phyloP scores from a whole-genome alignment of 2,113 vertebrate genomes.

The Mormyrus iriodes region DNA sequence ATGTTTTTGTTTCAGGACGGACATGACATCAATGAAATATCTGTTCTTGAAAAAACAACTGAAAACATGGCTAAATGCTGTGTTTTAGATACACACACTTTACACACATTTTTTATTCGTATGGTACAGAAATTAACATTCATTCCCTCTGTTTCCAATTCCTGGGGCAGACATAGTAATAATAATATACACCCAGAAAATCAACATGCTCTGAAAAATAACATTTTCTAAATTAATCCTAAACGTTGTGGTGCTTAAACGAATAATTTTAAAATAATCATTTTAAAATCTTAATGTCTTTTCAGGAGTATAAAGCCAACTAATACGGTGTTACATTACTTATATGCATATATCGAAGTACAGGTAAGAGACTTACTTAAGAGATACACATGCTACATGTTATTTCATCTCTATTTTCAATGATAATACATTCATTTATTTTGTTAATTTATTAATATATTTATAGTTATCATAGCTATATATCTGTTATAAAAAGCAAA shows the following conservation, averaged over 20 bases:
- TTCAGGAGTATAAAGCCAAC: not conserved
- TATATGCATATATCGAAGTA: not conserved
- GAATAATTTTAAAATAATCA: not conserved
- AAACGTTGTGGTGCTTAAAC: not conserved
- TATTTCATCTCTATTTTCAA: conserved; percentile 3
- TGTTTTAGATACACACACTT: not conserved
- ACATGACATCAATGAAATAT: not conserved
- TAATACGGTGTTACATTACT: not conserved
- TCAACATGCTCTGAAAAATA: not conserved
- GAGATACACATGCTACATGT: conserved; percentile 27
- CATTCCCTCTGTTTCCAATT: not conserved
- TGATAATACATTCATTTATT: conserved; percentile 6
- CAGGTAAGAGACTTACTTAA: not conserved
- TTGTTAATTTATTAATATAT: conserved; percentile 24
- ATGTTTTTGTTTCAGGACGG: not conserved
- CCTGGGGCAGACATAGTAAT: not conserved
- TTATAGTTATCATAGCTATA: conserved; percentile 14
- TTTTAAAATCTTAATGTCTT: not conserved
- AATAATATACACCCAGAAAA: not conserved
- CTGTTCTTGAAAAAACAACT: not conserved
- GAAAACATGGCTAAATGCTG: not conserved
- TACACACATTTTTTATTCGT: not conserved
- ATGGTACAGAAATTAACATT: not conserved
- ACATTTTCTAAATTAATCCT: not conserved
- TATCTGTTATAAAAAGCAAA: not conserved